A percentile compares a stretch with the other conserved stretches of the same genome.
These are phyloP conservation scores for Chironomus riparius DNA, from an alignment of 2,888 invertebrate species.

Conservation along the genomic window DNA sequence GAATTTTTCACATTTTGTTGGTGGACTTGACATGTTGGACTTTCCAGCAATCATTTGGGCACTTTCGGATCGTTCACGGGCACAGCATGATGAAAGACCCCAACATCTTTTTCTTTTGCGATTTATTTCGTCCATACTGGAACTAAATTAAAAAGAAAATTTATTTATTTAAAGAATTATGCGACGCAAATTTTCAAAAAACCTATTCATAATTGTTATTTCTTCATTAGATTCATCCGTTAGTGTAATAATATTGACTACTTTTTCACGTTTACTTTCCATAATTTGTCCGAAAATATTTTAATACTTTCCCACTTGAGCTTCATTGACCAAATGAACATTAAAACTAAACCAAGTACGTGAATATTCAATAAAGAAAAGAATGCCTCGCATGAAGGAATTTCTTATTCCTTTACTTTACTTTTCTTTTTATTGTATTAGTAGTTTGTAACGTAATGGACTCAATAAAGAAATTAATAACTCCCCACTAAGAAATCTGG, in stretches of 20 bases:
- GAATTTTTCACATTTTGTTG: not conserved
- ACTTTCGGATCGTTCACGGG: not conserved
- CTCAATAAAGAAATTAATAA: constrained; percentile 13
- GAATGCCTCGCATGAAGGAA: constrained; percentile 4
- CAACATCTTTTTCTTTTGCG: constrained; percentile 7
- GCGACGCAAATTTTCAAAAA: not conserved
- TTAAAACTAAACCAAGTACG: not conserved
- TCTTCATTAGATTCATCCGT: constrained; percentile 7
- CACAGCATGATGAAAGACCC: constrained; percentile 17
- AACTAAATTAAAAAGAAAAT: not conserved
- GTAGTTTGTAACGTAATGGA: not conserved
- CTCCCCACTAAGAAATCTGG: not conserved
- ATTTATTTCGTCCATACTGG: constrained; percentile 19
- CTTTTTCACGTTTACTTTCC: not conserved
- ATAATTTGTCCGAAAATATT: not conserved
- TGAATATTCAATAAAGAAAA: not conserved
- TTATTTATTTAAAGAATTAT: not conserved
- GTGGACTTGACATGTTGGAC: not conserved
- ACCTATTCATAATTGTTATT: constrained; percentile 18
- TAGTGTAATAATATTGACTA: constrained; percentile 14
- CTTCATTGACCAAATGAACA: constrained; percentile 14
- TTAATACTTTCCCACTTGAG: not conserved
- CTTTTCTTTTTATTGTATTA: not conserved
- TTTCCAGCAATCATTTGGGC: not conserved
- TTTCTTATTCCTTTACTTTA: not conserved